A percentile compares a stretch with the other conserved stretches of the same genome.
Evolutionary conservation across 2,888 invertebrate genomes (phyloP).

Genomic region (Himalopsyche kuldschensis): DNA sequence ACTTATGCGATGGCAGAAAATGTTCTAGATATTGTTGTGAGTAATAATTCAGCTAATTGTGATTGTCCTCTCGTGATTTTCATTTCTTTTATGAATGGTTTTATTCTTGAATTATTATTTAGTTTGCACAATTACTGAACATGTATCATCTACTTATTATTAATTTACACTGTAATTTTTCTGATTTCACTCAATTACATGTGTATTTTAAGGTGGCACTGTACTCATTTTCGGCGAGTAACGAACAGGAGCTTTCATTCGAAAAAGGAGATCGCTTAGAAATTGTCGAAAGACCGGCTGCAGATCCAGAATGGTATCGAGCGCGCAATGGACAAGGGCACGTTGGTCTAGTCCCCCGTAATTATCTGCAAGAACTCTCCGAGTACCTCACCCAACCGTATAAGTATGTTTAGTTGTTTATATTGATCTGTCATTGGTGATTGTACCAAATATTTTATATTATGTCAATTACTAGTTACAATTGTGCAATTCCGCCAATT

Average conservation of each 20-base stretch:
- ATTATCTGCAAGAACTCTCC: slow-evolving; percentile 89
- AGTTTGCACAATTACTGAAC: neutral
- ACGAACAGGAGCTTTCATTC: slow-evolving; percentile 94
- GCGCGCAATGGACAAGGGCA: slow-evolving; percentile 92
- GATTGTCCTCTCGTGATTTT: too few relatives aligned
- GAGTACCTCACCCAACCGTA: slow-evolving; percentile 87
- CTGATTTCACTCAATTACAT: too few relatives aligned
- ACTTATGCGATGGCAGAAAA: slow-evolving; percentile 94
- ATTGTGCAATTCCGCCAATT: neutral
- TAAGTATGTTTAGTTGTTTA: slow-evolving; percentile 55
- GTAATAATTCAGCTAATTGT: slow-evolving; percentile 40
- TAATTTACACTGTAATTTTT: too few relatives aligned
- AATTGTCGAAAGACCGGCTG: slow-evolving; percentile 92
- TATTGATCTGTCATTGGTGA: too few relatives aligned
- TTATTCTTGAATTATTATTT: neutral
- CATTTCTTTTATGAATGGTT: too few relatives aligned
- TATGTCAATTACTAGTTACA: too few relatives aligned
- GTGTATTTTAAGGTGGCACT: slow-evolving; percentile 69
- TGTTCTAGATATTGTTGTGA: slow-evolving; percentile 89
- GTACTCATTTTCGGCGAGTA: slow-evolving; percentile 91
- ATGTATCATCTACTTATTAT: too few relatives aligned
- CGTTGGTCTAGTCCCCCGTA: slow-evolving; percentile 92
- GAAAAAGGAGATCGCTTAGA: slow-evolving; percentile 96
- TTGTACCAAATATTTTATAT: too few relatives aligned
- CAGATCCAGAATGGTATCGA: slow-evolving; percentile 99